A percentile compares a stretch with the other conserved stretches of the same genome.
Conservation (phyloP, 92 coral and sea anemone species). For the Bergia sp. region DNA sequence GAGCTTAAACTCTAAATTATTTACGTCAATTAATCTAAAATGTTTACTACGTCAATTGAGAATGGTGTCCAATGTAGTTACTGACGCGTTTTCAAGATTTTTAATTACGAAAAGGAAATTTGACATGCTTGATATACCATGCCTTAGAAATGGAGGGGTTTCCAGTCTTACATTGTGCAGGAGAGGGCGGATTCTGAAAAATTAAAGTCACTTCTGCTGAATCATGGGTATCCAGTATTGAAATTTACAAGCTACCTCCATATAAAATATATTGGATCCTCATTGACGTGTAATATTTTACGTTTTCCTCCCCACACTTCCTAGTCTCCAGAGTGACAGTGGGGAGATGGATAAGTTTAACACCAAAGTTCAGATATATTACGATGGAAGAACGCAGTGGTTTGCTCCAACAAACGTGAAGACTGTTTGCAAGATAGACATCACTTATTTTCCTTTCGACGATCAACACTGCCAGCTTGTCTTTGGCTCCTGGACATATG, state of each 20-base stretch:
- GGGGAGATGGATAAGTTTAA: constrained; percentile 97
- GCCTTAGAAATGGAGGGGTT: too few relatives aligned
- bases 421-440: constrained; percentile 91
- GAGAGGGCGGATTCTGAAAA: too few relatives aligned
- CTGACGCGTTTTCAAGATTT: too few relatives aligned
- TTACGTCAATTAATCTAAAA: too few relatives aligned
- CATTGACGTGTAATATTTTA: background rate
- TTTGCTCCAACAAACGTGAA: constrained; percentile 92
- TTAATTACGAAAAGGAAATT: too few relatives aligned
- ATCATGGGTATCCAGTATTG: too few relatives aligned
- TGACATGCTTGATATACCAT: background rate
- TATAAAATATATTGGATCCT: background rate
- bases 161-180: too few relatives aligned
- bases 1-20: too few relatives aligned
- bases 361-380: constrained; percentile 76
- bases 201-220: too few relatives aligned
- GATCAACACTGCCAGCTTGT: constrained; percentile 80
- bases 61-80: too few relatives aligned
- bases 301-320: background rate
- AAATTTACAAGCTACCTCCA: background rate
- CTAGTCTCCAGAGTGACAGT: constrained; percentile 87
- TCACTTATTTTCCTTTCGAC: constrained; percentile 93
- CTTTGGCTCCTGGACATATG: constrained; percentile 97
- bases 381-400: constrained; percentile 84
- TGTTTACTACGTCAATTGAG: too few relatives aligned